Base-by-base conservation (phyloP, 92 coral and sea anemone genomes). In the Zoanthus gigantus region DNA sequence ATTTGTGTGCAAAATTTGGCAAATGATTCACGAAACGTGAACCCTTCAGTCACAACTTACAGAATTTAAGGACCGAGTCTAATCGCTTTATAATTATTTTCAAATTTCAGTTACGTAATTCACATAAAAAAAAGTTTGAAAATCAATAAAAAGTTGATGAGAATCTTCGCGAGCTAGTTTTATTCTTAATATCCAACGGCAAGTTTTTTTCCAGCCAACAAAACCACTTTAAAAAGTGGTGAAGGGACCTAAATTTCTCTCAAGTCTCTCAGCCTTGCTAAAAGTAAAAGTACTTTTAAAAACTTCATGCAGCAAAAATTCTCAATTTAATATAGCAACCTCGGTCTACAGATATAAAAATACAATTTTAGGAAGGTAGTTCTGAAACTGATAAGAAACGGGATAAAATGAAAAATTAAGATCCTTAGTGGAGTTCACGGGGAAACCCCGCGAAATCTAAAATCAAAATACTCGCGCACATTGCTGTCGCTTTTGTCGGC, bases 371-470 rank as follows among this genome's bases (percentile, higher is more conserved):
- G 17, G 31, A 32, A 12, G 11, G 16, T 69, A 23, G 1, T 31
- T 69, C 17, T 4, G 42, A 12, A 30, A 34, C 15, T 69, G n/a
- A 69, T 29, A 69, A 14, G 2, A 37, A 31, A 31, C 30, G 34
- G 42, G 23, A 13, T 18, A 11, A 76, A 14, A 6, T 23, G 23
- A 23, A 74, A 48, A 16, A n/a, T 13, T 44, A 5, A 9, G 9
- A 23, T n/a, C n/a, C 37, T n/a, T 30, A 17, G 53, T 45, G 13
- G 82, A 42, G 1, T 29, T 68, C 63, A 66, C 31, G 93, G 93
- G 93, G 83, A 91, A 91, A 88, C 91, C 93, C 93, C 93, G 91
- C 91, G 91, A 83, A 87, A 77, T 81, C 71, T 50, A 69, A 81
- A 81, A 44, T 81, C 44, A 65, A 81, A 81, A 66, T 14, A 12